Conservation (phyloP, 2,113 vertebrate genomes). For the Pontoporia blainvillei region DNA sequence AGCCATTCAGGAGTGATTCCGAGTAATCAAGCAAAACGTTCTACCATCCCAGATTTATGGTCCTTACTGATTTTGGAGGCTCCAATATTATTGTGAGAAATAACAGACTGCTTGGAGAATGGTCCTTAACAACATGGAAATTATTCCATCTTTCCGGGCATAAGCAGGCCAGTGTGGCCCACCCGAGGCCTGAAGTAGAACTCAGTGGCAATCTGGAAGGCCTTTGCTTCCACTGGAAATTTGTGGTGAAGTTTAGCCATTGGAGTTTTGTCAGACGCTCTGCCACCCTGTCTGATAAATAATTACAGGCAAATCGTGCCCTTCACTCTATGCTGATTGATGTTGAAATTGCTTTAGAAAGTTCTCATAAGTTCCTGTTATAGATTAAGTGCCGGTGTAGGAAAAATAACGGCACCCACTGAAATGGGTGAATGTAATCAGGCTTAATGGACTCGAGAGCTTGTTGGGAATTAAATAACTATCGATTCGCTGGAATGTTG, state of each 20-base stretch:
- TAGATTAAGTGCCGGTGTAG: slow-evolving; percentile 92
- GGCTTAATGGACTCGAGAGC: slow-evolving; percentile 95
- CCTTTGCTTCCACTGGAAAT: slow-evolving; percentile 61
- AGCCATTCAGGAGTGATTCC: neutral
- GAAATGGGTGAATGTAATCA: slow-evolving; percentile 96
- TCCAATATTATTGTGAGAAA: slow-evolving; percentile 9
- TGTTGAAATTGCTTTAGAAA: slow-evolving; percentile 93
- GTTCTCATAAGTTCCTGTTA: slow-evolving; percentile 95
- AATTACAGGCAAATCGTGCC: slow-evolving; percentile 88
- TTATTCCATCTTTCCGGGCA: neutral
- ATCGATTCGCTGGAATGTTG: slow-evolving; percentile 94
- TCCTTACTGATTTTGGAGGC: neutral
- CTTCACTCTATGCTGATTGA: slow-evolving; percentile 90
- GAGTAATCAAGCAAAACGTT: neutral
- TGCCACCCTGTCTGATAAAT: slow-evolving; percentile 86
- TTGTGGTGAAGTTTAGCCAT: slow-evolving; percentile 76
- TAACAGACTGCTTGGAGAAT: neutral
- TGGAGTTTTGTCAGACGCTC: slow-evolving; percentile 75
- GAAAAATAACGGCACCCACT: slow-evolving; percentile 92
- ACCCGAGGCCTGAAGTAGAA: neutral
- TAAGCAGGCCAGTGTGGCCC: neutral
- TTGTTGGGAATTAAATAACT: slow-evolving; percentile 97
- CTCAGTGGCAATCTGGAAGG: neutral
- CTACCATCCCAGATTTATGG: neutral
- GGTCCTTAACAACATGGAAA: neutral